Evolutionary conservation across 1,140 invertebrate species (phyloP).

Genomic region (Achatina immaculata): DNA sequence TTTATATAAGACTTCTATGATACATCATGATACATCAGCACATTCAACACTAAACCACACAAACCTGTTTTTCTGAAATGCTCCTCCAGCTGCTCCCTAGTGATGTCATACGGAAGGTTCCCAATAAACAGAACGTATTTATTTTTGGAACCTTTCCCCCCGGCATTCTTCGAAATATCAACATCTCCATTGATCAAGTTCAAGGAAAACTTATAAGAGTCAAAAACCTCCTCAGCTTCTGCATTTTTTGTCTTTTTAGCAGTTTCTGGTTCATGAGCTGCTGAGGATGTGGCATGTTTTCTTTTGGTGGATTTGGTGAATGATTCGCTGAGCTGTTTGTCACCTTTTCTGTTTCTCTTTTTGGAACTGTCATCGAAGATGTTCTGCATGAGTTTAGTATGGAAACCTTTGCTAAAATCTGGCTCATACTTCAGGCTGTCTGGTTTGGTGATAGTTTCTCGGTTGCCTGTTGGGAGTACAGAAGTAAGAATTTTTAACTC

Average conservation of each 20-base stretch:
- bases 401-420: constrained; percentile 33
- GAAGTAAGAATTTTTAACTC: too few relatives aligned
- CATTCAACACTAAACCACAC: too few relatives aligned
- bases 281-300: constrained; percentile 21
- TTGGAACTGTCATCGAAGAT: constrained; percentile 10
- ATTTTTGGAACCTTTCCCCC: constrained; percentile 41
- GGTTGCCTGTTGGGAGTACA: constrained; percentile 30
- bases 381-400: constrained; percentile 28
- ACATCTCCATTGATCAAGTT: constrained; percentile 38
- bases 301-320: constrained; percentile 25
- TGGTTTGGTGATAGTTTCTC: constrained; percentile 38
- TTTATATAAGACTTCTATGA: too few relatives aligned
- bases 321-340: constrained; percentile 1
- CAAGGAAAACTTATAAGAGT: constrained; percentile 37
- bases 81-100: constrained; percentile 59
- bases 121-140: constrained; percentile 62
- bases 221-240: neutral
- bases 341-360: constrained; percentile 15
- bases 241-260: constrained; percentile 6
- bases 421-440: constrained; percentile 38
- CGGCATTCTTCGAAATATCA: constrained; percentile 10
- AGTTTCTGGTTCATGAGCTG: neutral
- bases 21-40: too few relatives aligned
- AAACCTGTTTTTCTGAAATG: constrained; percentile 65
- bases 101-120: constrained; percentile 59